These are phyloP conservation scores for Grammomys dolichurus DNA, from an alignment of 2,113 vertebrate species.

Conservation along the genomic window DNA sequence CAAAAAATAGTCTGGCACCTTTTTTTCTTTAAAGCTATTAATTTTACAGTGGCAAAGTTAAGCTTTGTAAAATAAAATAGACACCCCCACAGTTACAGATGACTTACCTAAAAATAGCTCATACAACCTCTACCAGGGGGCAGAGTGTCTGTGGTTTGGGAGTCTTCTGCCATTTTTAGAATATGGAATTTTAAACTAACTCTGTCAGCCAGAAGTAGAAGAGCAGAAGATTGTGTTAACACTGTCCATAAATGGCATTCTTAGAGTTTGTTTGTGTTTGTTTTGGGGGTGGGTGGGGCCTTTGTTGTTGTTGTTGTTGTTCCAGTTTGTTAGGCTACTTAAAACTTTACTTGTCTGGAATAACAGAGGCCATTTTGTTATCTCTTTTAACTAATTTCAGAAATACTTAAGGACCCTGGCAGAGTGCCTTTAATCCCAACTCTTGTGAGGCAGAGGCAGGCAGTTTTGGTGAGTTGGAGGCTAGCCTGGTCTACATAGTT, in stretches of 20 bases:
- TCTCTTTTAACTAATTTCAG: conserved; percentile 46
- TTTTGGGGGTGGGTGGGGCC: too few species aligned
- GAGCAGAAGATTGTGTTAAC: neutral
- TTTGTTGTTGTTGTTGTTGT: neutral
- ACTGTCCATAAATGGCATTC: neutral
- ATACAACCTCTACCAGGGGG: neutral
- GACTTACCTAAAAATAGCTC: neutral
- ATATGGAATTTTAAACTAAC: conserved; percentile 18
- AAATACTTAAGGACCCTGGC: neutral
- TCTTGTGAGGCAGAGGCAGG: neutral
- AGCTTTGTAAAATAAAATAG: conserved; percentile 39
- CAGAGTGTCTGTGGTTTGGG: neutral
- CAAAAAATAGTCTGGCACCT: conserved; percentile 57
- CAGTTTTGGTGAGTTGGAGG: neutral
- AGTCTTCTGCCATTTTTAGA: conserved; percentile 16
- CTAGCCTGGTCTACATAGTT: neutral
- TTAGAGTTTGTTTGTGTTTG: neutral
- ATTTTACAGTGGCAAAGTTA: conserved; percentile 44
- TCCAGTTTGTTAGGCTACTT: conserved; percentile 12
- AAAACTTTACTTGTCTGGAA: conserved; percentile 27
- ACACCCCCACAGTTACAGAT: neutral
- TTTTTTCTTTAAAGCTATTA: conserved; percentile 43
- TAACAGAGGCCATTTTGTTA: neutral
- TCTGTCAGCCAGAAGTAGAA: neutral
- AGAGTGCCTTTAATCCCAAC: neutral